Evolutionary conservation across 2,888 invertebrate species (phyloP).

Genomic region (Drosophila falleni): DNA sequence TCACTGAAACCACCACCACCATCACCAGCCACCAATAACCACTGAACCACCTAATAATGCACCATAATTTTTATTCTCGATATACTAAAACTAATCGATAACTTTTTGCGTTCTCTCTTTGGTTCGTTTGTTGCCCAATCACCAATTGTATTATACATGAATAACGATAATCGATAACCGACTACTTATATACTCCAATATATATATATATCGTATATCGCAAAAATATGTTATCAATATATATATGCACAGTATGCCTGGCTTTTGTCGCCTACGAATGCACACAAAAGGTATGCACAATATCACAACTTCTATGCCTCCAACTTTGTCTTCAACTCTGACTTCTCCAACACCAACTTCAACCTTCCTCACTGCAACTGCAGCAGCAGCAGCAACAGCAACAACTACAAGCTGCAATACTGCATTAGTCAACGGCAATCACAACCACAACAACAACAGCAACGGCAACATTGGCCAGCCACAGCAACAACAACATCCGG

Average conservation of each 20-base stretch:
- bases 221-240: constrained; percentile 58
- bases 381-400: constrained; percentile 55
- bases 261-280: constrained; percentile 99
- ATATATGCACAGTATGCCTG: constrained; percentile 93
- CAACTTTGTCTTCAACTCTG: constrained; percentile 82
- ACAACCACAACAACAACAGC: constrained; percentile 1
- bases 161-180: constrained; percentile 63
- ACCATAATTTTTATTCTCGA: constrained; percentile 36
- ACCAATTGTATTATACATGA: constrained; percentile 75
- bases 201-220: constrained; percentile 53
- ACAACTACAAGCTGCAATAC: constrained; percentile 44
- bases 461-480: constrained; percentile 40
- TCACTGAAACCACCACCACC: background rate
- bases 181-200: constrained; percentile 43
- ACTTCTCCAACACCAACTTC: constrained; percentile 79
- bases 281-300: constrained; percentile 90
- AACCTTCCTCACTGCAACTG: constrained; percentile 72
- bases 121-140: constrained; percentile 74
- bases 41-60: constrained; percentile 34
- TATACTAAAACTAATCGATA: constrained; percentile 64
- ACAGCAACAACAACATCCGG: constrained; percentile 88
- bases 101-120: constrained; percentile 75
- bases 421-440: constrained; percentile 11
- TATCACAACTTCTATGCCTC: constrained; percentile 84
- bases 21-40: constrained; percentile 18